phyloP scores from a whole-genome alignment of 2,797 vertebrate genomes.

The Danionella dracula region DNA sequence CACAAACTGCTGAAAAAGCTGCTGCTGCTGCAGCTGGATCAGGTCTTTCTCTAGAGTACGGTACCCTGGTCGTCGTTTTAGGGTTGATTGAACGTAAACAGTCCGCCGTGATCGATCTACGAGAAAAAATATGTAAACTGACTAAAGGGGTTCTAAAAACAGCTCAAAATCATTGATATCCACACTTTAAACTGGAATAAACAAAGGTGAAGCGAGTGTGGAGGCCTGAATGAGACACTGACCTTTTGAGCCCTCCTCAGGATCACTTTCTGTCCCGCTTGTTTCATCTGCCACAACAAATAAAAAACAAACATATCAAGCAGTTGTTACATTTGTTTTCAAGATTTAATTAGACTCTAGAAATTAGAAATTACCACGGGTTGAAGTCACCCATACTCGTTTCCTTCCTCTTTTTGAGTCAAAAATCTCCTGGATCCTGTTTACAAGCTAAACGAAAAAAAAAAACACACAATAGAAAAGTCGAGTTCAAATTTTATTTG shows the following conservation, averaged over 20 bases:
- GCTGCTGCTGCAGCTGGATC: constrained; percentile 90
- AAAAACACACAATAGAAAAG: no score
- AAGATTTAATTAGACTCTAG: no score
- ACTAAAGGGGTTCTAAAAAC: not conserved
- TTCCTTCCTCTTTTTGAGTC: constrained; percentile 91
- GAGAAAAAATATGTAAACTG: constrained; percentile 1
- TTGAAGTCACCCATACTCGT: constrained; percentile 68
- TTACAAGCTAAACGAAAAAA: constrained; percentile 75
- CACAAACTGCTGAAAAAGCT: constrained; percentile 93
- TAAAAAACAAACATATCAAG: constrained; percentile 40
- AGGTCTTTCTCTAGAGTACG: constrained; percentile 92
- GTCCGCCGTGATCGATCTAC: constrained; percentile 63
- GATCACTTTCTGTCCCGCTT: constrained; percentile 92
- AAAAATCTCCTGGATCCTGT: constrained; percentile 91
- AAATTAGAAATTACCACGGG: constrained; percentile 85
- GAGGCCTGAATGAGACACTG: constrained; percentile 17
- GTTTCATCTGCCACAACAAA: constrained; percentile 77
- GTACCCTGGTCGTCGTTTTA: constrained; percentile 83
- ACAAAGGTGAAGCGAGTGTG: not conserved
- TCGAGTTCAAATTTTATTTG: not conserved
- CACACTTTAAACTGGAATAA: not conserved
- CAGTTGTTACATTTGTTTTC: not conserved
- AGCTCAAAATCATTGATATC: not conserved
- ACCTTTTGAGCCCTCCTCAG: constrained; percentile 85
- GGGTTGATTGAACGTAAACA: constrained; percentile 76